Evolutionary conservation across 1,140 invertebrate genomes (phyloP).

Genomic region (Coelopa frigida): DNA sequence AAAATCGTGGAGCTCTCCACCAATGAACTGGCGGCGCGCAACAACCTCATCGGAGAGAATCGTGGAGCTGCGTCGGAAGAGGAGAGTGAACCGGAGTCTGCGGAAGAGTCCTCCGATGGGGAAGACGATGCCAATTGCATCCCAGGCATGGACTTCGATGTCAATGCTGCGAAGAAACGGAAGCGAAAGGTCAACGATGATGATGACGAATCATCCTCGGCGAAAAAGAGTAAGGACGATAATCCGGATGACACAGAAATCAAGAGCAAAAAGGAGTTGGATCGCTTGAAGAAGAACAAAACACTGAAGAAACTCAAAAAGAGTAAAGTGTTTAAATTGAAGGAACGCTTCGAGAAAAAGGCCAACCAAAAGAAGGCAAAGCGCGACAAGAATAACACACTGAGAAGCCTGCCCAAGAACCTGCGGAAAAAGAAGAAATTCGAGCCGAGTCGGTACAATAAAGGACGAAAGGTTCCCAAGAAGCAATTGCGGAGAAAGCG

Average conservation of each 20-base stretch:
- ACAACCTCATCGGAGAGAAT: conserved; percentile 64
- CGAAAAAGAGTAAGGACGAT: conserved; percentile 10
- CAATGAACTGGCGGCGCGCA: conserved; percentile 55
- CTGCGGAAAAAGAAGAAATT: conserved; percentile 29
- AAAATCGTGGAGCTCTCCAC: conserved; percentile 65
- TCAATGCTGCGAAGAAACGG: conserved; percentile 18
- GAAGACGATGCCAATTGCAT: conserved; percentile 44
- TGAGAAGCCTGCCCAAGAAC: conserved; percentile 35
- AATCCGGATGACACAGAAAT: conserved; percentile 23
- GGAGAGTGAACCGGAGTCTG: conserved; percentile 40
- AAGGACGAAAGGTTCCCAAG: conserved; percentile 28
- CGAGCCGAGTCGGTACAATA: conserved; percentile 24
- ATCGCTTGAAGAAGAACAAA: conserved; percentile 57
- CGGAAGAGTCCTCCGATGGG: conserved; percentile 38
- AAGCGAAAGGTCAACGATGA: conserved; percentile 20
- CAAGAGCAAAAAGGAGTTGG: conserved; percentile 57
- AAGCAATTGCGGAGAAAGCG: conserved; percentile 29
- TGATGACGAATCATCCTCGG: not conserved
- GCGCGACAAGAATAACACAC: conserved; percentile 31
- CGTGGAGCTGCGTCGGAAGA: conserved; percentile 48
- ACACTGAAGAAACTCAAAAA: conserved; percentile 61
- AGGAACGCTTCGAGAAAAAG: conserved; percentile 57
- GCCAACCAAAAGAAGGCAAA: conserved; percentile 54
- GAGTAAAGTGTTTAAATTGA: conserved; percentile 65
- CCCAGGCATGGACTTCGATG: conserved; percentile 53